These are phyloP conservation scores for Erpobdella octoculata DNA, from an alignment of 2,888 invertebrate species.

Conservation along the genomic window DNA sequence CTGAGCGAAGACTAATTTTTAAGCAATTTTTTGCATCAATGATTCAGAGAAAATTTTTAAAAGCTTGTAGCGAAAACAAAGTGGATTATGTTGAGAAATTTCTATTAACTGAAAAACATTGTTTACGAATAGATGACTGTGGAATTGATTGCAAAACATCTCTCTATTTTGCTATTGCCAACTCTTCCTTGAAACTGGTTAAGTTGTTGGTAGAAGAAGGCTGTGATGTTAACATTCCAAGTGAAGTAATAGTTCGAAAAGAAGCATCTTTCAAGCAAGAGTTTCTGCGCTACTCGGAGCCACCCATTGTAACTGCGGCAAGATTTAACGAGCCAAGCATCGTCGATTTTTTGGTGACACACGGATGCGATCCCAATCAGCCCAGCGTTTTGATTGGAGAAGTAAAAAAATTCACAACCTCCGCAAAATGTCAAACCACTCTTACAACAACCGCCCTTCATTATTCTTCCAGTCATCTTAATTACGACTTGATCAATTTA, in stretches of 20 bases:
- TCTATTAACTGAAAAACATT: not conserved
- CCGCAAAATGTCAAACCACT: not conserved
- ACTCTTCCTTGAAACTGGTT: not conserved
- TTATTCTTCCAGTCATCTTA: not conserved
- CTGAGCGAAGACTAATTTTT: too few species aligned
- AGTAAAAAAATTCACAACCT: not conserved
- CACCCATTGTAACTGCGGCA: slow-evolving; percentile 13
- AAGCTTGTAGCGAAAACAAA: slow-evolving; percentile 4
- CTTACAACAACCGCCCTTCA: not conserved
- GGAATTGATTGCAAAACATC: not conserved
- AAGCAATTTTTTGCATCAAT: too few species aligned
- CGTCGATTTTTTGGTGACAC: not conserved
- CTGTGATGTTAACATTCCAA: slow-evolving; percentile 8
- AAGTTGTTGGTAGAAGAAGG: not conserved
- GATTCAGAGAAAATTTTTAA: not conserved
- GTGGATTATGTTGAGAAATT: not conserved
- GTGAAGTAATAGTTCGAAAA: not conserved
- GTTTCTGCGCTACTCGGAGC: not conserved
- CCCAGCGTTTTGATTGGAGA: slow-evolving; percentile 1
- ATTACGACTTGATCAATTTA: not conserved
- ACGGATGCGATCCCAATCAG: not conserved
- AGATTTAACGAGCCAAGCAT: not conserved
- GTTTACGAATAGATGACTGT: not conserved
- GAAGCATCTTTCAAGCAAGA: slow-evolving; percentile 4
- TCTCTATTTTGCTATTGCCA: not conserved